Evolutionary conservation across 2,797 vertebrate genomes (phyloP).

Genomic region (Galago senegalensis): DNA sequence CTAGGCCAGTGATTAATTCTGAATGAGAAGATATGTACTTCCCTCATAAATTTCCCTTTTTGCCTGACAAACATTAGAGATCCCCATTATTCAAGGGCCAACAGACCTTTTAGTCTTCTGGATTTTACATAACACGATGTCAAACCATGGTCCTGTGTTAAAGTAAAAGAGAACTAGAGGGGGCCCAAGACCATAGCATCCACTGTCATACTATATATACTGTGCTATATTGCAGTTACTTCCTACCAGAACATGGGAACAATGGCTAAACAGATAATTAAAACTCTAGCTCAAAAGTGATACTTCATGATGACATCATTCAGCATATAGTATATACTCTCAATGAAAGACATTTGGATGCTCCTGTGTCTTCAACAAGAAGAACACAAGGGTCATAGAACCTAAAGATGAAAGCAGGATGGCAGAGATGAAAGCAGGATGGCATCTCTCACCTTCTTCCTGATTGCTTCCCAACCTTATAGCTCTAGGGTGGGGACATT

Average conservation of each 20-base stretch:
- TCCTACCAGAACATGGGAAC: not conserved
- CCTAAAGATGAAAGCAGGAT: not conserved
- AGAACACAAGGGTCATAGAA: not conserved
- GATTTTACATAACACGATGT: not conserved
- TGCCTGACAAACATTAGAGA: not conserved
- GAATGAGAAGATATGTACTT: not conserved
- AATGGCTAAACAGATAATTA: not conserved
- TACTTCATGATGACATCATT: not conserved
- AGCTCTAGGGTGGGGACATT: not conserved
- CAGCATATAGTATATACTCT: not conserved
- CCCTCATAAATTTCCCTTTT: not conserved
- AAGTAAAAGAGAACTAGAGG: not conserved
- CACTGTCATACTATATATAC: not conserved
- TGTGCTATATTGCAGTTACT: not conserved
- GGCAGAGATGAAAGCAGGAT: not conserved
- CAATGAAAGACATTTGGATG: not conserved
- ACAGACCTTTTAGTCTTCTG: not conserved
- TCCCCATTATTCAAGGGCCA: not conserved
- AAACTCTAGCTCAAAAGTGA: not conserved
- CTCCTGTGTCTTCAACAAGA: not conserved
- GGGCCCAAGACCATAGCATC: too few species aligned
- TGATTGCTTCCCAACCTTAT: not conserved
- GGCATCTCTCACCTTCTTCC: not conserved
- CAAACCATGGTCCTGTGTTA: not conserved
- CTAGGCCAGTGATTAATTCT: not conserved